Evolutionary conservation across 2,888 invertebrate species (phyloP).

Genomic region (Eremobia ochroleuca): DNA sequence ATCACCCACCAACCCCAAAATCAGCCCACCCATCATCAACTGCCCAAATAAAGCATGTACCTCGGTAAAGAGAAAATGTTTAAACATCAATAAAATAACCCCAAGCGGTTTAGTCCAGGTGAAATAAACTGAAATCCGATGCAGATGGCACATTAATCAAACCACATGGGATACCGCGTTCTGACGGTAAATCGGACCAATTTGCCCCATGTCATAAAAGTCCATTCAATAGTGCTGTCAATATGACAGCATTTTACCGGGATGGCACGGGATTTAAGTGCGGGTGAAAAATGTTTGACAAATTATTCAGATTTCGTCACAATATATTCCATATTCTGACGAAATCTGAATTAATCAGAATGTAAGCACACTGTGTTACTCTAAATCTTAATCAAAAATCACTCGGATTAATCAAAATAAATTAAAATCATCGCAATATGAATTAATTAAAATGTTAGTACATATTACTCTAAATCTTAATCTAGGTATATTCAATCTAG

Average conservation of each 20-base stretch:
- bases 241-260: slow-evolving; percentile 39
- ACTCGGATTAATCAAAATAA: too few species aligned
- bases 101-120: slow-evolving; percentile 17
- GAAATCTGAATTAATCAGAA: neutral
- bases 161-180: slow-evolving; percentile 44
- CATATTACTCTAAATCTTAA: neutral
- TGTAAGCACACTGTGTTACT: neutral
- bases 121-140: slow-evolving; percentile 51
- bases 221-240: slow-evolving; percentile 47
- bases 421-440: too few species aligned
- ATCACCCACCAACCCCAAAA: neutral
- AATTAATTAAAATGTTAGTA: neutral
- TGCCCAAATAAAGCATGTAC: slow-evolving; percentile 12
- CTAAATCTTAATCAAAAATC: neutral
- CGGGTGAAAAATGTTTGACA: neutral
- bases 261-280: neutral
- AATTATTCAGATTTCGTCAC: too few species aligned
- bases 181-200: slow-evolving; percentile 46
- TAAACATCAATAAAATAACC: slow-evolving; percentile 26
- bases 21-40: too few species aligned
- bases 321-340: too few species aligned
- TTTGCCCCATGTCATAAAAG: slow-evolving; percentile 53
- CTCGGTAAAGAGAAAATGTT: slow-evolving; percentile 32
- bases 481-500: slow-evolving; percentile 32
- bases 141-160: slow-evolving; percentile 59